Evolutionary conservation across 2,113 vertebrate species (phyloP).

Genomic region (Myanophis thanlyinensis): DNA sequence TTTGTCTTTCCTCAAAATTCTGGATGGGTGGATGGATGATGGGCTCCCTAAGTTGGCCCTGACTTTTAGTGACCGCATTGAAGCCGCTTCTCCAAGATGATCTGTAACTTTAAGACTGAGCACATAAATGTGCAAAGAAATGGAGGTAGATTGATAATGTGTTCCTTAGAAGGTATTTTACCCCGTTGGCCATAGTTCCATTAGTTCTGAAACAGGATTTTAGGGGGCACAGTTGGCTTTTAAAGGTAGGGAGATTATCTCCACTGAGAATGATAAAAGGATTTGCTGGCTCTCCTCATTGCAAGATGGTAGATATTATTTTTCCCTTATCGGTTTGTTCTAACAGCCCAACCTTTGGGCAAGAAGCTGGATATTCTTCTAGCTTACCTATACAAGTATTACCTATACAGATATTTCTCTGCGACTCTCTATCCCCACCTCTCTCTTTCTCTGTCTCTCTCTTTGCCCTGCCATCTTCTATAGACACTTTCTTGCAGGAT

Average conservation of each 20-base stretch:
- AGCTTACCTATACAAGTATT: neutral
- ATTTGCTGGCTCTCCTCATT: neutral
- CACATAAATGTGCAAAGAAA: neutral
- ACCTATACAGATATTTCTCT: too few relatives aligned
- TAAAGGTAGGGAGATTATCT: neutral
- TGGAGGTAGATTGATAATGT: too few relatives aligned
- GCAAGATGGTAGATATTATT: too few relatives aligned
- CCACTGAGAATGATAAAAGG: neutral
- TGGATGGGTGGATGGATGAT: neutral
- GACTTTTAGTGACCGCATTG: neutral
- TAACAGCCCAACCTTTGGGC: too few relatives aligned
- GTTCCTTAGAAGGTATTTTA: too few relatives aligned
- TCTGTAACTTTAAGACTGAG: neutral
- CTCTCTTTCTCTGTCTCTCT: too few relatives aligned
- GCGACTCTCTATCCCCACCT: too few relatives aligned
- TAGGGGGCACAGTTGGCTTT: neutral
- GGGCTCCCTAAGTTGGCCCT: neutral
- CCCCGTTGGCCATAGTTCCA: fast-evolving
- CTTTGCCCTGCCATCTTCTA: neutral
- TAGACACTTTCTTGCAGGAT: neutral
- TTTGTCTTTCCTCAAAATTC: neutral
- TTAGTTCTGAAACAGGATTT: neutral
- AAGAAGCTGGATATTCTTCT: neutral
- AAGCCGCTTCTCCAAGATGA: neutral
- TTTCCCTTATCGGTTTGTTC: too few relatives aligned